phyloP scores from a whole-genome alignment of 2,888 invertebrate species.

The Drosophila anomalata region DNA sequence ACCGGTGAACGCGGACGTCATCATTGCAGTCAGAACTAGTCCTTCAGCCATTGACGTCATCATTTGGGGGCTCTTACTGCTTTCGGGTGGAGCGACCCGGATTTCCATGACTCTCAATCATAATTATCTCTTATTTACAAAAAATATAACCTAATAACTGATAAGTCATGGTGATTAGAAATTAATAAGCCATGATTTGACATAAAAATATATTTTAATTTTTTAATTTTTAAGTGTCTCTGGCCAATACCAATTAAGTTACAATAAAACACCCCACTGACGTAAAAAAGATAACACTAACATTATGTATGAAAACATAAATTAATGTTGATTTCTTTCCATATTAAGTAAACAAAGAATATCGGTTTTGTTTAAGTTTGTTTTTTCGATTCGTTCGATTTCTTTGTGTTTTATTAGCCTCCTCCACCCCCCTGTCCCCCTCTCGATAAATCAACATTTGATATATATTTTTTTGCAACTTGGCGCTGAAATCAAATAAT shows the following conservation, averaged over 20 bases:
- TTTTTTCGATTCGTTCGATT: conserved; percentile 22
- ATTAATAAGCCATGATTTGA: not conserved
- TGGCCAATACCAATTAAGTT: conserved; percentile 25
- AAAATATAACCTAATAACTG: not conserved
- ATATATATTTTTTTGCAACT: conserved; percentile 74
- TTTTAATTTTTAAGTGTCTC: not conserved
- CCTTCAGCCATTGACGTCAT: conserved; percentile 34
- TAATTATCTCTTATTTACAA: not conserved
- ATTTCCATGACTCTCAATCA: not conserved
- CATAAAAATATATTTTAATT: not conserved
- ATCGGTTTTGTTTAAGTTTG: conserved; percentile 47
- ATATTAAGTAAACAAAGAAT: conserved; percentile 30
- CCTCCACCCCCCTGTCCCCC: conserved; percentile 5
- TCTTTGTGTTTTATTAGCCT: conserved; percentile 41
- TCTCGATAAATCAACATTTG: conserved; percentile 55
- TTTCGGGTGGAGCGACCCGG: not conserved
- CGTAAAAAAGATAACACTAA: conserved; percentile 3
- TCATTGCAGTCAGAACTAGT: conserved; percentile 25
- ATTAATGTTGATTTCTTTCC: conserved; percentile 43
- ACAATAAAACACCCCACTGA: conserved; percentile 27
- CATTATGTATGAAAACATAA: conserved; percentile 34
- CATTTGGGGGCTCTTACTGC: conserved; percentile 7
- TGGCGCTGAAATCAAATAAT: conserved; percentile 82
- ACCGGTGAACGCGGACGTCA: conserved; percentile 45
- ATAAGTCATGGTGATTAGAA: not conserved